Evolutionary conservation across 2,797 vertebrate genomes (phyloP).

Genomic region (Gymnoscopelus braueri): DNA sequence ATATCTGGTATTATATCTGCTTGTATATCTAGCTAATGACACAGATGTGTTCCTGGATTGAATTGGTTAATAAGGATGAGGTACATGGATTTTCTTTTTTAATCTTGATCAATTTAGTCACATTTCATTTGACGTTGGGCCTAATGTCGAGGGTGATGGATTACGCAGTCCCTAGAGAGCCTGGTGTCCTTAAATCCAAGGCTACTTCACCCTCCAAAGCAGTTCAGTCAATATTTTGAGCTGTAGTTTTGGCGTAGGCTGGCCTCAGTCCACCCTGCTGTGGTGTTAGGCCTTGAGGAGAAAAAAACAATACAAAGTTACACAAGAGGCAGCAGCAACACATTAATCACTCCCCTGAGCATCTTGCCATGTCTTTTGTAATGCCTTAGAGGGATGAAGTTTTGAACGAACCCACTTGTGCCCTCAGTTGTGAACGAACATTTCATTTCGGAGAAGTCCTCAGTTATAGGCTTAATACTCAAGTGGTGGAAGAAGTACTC

Average conservation of each 20-base stretch:
- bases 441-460: conserved; percentile 13
- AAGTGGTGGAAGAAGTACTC: too few species aligned
- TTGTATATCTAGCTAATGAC: too few species aligned
- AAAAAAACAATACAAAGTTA: conserved; percentile 17
- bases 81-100: too few species aligned
- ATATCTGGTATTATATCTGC: too few species aligned
- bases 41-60: too few species aligned
- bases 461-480: background rate
- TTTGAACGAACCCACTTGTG: background rate
- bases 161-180: conserved; percentile 45
- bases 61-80: too few species aligned
- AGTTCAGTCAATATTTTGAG: conserved; percentile 49
- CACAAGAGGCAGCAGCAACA: conserved; percentile 12
- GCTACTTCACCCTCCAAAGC: conserved; percentile 44
- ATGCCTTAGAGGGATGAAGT: conserved; percentile 8
- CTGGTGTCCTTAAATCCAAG: conserved; percentile 36
- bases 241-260: conserved; percentile 42
- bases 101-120: background rate
- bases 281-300: conserved; percentile 33
- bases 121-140: conserved; percentile 31
- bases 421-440: background rate
- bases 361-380: conserved; percentile 15
- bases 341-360: conserved; percentile 2
- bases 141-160: conserved; percentile 20
- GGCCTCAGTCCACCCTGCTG: conserved; percentile 53